These are phyloP conservation scores for Corythornis madagascariensis DNA, from an alignment of 2,113 vertebrate genomes.

Conservation along the genomic window DNA sequence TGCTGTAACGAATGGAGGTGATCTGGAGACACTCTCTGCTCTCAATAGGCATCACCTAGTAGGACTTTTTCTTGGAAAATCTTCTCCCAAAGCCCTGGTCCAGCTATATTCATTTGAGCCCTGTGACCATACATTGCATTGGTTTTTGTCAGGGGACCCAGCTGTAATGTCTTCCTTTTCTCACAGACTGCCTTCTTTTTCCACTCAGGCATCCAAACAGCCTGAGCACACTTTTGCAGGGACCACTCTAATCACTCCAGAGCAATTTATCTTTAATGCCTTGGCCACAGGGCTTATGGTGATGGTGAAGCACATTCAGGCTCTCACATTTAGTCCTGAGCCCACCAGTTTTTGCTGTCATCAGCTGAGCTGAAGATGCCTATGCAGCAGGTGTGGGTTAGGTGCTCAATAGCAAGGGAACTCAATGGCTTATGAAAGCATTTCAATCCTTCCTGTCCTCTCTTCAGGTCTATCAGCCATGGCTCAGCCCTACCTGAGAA, in stretches of 20 bases:
- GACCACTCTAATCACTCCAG: neutral
- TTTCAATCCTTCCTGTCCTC: neutral
- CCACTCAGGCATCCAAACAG: neutral
- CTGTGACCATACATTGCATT: neutral
- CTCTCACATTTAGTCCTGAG: neutral
- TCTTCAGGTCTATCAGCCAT: neutral
- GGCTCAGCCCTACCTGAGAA: neutral
- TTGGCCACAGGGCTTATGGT: neutral
- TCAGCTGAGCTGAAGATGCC: neutral
- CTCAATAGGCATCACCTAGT: neutral
- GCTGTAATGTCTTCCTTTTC: neutral
- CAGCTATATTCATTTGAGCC: neutral
- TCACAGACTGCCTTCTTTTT: neutral
- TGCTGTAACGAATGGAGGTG: neutral
- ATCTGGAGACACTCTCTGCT: neutral
- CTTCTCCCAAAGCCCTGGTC: neutral
- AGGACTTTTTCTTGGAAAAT: neutral
- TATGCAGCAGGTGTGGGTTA: rapidly evolving
- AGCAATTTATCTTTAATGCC: neutral
- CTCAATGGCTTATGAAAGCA: neutral
- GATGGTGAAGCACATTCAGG: neutral
- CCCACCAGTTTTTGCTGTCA: neutral
- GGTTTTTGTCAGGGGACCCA: neutral
- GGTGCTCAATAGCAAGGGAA: neutral
- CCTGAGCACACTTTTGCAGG: neutral